Conservation (phyloP, 1,140 invertebrate species). For the Bemisia tabaci region DNA sequence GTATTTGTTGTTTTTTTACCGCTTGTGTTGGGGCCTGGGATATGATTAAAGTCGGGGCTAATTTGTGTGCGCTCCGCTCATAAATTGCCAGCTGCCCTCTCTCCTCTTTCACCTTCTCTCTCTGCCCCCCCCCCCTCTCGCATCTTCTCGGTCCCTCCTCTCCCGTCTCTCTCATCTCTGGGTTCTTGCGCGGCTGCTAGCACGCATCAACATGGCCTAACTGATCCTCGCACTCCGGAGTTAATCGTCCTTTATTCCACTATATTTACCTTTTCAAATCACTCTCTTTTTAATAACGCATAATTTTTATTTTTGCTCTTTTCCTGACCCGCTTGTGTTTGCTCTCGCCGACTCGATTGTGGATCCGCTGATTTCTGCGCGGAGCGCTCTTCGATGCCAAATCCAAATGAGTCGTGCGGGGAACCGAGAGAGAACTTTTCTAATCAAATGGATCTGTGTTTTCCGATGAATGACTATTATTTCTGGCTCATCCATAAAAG, state of each 20-base stretch:
- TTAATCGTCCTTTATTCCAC: not conserved
- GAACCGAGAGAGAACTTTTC: too few relatives aligned
- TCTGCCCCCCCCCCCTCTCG: not conserved
- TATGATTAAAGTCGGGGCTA: not conserved
- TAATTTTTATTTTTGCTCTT: not conserved
- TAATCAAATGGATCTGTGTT: too few relatives aligned
- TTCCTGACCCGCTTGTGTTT: too few relatives aligned
- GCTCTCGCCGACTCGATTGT: too few relatives aligned
- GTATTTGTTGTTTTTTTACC: not conserved
- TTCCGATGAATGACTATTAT: too few relatives aligned
- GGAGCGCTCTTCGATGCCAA: too few relatives aligned
- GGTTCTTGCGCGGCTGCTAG: not conserved
- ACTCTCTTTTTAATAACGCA: not conserved
- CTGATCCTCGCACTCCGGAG: not conserved
- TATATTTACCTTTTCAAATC: not conserved
- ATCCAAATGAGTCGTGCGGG: too few relatives aligned
- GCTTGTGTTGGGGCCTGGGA: not conserved
- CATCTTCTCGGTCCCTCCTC: not conserved
- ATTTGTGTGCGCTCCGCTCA: not conserved
- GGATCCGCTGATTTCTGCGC: too few relatives aligned
- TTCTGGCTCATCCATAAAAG: too few relatives aligned
- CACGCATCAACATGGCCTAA: not conserved
- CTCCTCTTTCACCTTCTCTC: not conserved
- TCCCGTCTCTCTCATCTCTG: not conserved
- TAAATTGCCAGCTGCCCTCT: not conserved